Base-by-base conservation (phyloP, 2,888 invertebrate species). In the Falcaria lacertinaria region DNA sequence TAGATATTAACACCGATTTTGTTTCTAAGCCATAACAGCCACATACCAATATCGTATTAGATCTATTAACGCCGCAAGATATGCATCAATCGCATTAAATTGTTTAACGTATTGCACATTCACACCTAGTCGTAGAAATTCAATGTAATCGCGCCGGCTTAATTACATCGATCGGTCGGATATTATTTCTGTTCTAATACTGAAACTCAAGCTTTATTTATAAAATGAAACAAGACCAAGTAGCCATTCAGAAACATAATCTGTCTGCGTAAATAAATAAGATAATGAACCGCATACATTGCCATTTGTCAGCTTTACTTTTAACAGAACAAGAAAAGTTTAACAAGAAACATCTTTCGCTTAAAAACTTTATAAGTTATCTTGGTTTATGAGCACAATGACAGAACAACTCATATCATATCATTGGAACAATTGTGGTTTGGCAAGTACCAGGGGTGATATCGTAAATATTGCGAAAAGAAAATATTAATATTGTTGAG, bases 331-430 rank as follows among this genome's bases (percentile, higher is more conserved):
- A 69, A 66, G 69, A 69, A 67, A 75, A 75, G 60, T 60, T 64
- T 69, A 70, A 68, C 70, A 72, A 70, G 64, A 64, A 62, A 67
- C 65, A 67, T 65, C 50, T 57, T 56, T 62, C 60, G 57, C 78
- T 64, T 79, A 73, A 74, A 74, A 76, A 75, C 77, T 80, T 78
- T 69, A 79, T 76, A 74, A 74, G 64, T 19, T 60, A 56, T 52
- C 57, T 68, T 66, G 72, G 73, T 77, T 75, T 76, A 72, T 66
- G 70, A 62, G 74, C 72, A 76, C 80, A 80, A 82, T 76, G 77
- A 72, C 65, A 60, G 53, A 63, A 64, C 60, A 57, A 60, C 65
- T 65, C 66, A 66, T 55, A 75, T 74, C 75, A 69, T 70, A 67
- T 75, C 75, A 64, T 62, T 69, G 68, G 57, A 62, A 66, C 75